Conservation (phyloP, 2,888 invertebrate genomes). For the Lasioglossum pauxillum region DNA sequence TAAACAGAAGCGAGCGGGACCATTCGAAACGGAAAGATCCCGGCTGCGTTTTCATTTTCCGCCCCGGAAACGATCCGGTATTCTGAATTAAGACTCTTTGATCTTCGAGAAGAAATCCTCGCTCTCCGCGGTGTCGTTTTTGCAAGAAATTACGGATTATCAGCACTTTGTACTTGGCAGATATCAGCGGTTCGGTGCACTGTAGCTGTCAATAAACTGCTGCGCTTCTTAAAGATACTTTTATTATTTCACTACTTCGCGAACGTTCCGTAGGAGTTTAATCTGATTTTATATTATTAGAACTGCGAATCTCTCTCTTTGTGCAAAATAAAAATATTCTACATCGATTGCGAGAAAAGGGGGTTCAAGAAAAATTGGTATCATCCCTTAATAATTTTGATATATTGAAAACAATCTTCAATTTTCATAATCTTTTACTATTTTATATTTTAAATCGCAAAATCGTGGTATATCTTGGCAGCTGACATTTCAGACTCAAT, state of each 20-base stretch:
- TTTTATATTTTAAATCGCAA: no score
- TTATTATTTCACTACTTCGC: not conserved
- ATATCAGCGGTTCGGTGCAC: not conserved
- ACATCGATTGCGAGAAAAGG: no score
- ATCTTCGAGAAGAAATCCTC: not conserved
- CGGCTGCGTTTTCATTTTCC: constrained; percentile 14
- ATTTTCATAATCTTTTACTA: no score
- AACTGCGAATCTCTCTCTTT: no score
- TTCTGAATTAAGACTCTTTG: not conserved
- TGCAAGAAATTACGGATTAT: not conserved
- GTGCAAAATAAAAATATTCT: no score
- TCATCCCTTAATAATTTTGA: no score
- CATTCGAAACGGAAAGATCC: not conserved
- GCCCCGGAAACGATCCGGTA: not conserved
- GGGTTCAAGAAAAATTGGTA: no score
- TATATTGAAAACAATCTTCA: no score
- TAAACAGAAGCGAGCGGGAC: constrained; percentile 29
- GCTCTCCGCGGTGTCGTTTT: not conserved
- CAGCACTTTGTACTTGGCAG: not conserved
- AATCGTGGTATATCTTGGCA: no score
- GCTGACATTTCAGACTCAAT: no score
- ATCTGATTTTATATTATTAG: not conserved
- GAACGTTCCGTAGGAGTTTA: not conserved
- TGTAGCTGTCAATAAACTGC: not conserved
- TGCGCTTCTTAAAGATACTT: not conserved